phyloP scores from a whole-genome alignment of 2,797 vertebrate species.

The Labroides dimidiatus region DNA sequence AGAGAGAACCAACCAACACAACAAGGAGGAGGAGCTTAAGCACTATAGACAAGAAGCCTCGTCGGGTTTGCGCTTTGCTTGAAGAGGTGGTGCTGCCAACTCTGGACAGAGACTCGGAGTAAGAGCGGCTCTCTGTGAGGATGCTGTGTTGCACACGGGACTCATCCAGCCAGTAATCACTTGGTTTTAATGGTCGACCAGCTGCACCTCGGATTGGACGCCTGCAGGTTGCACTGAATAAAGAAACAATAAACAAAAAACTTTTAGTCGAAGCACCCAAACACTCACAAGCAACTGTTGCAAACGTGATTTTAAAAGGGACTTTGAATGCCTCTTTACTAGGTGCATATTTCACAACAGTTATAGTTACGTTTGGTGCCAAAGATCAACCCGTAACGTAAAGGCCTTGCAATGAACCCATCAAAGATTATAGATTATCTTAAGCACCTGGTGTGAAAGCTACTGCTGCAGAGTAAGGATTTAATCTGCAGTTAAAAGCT shows the following conservation, averaged over 20 bases:
- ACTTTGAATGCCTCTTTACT: neutral
- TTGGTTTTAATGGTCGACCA: constrained; percentile 88
- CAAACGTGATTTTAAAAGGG: neutral
- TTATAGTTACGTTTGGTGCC: too few relatives aligned
- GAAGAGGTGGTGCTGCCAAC: constrained; percentile 15
- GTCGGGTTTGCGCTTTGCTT: constrained; percentile 80
- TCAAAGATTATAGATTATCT: neutral
- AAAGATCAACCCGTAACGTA: neutral
- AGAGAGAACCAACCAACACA: constrained; percentile 84
- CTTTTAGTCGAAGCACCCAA: neutral
- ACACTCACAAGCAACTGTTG: neutral
- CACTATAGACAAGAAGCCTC: constrained; percentile 84
- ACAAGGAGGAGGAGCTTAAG: constrained; percentile 91
- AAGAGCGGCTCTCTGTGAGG: constrained; percentile 67
- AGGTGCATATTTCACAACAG: too few relatives aligned
- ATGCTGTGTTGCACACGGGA: constrained; percentile 74
- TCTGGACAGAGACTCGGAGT: constrained; percentile 64
- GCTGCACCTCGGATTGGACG: constrained; percentile 94
- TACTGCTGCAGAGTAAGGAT: too few relatives aligned
- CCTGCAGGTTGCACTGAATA: constrained; percentile 90
- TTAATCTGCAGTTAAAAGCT: too few relatives aligned
- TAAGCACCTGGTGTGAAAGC: neutral
- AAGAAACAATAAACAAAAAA: neutral
- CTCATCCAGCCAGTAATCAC: constrained; percentile 91
- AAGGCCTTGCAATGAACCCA: rapidly evolving